phyloP scores from a whole-genome alignment of 2,797 vertebrate species.

The Diplodus puntazzo region DNA sequence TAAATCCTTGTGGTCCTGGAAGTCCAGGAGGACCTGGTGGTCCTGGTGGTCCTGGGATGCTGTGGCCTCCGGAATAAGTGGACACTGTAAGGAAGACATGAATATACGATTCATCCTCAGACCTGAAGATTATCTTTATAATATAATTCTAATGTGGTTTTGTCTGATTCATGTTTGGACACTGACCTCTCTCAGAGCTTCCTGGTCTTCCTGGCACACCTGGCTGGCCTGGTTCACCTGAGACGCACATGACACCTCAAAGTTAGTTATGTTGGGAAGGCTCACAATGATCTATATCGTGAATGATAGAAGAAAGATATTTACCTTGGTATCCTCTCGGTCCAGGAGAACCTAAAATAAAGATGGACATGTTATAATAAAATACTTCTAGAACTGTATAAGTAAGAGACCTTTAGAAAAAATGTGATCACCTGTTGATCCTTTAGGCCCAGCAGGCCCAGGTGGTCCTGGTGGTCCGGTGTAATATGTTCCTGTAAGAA shows the following conservation, averaged over 20 bases:
- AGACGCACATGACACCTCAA: constrained; percentile 30
- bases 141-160: background rate
- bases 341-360: constrained; percentile 81
- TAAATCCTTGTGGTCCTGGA: constrained; percentile 85
- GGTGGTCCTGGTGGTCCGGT: constrained; percentile 84
- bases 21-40: constrained; percentile 80
- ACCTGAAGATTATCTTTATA: background rate
- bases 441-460: constrained; percentile 85
- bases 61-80: constrained; percentile 57
- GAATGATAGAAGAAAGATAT: background rate
- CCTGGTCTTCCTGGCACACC: constrained; percentile 83
- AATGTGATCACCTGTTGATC: constrained; percentile 87
- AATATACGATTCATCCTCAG: background rate
- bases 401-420: constrained; percentile 12
- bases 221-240: constrained; percentile 89
- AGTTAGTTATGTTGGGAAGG: constrained; percentile 8
- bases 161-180: background rate
- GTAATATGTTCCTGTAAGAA: constrained; percentile 84
- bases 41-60: constrained; percentile 80
- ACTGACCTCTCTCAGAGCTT: constrained; percentile 73
- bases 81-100: constrained; percentile 55
- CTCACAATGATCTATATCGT: background rate
- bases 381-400: background rate
- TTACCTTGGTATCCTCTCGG: constrained; percentile 86
- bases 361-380: background rate